These are phyloP conservation scores for Urocitellus parryii DNA, from an alignment of 2,113 vertebrate genomes.

Conservation along the genomic window DNA sequence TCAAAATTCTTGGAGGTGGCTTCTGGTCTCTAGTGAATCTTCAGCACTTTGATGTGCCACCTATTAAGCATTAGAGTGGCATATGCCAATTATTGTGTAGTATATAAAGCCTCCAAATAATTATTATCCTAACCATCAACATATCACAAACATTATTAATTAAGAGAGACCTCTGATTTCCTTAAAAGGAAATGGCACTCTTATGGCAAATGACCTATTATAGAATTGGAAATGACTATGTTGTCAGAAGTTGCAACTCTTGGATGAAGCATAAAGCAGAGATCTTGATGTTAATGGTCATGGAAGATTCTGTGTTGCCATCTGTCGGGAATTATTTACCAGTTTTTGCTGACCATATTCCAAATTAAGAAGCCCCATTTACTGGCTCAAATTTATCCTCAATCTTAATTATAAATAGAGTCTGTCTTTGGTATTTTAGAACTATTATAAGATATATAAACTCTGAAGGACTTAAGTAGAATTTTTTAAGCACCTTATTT, in stretches of 20 bases:
- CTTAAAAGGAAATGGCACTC: conserved; percentile 49
- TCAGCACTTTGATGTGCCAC: conserved; percentile 54
- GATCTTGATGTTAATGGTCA: conserved; percentile 79
- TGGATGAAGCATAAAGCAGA: conserved; percentile 78
- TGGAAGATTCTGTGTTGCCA: conserved; percentile 77
- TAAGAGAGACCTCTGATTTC: conserved; percentile 66
- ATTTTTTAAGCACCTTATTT: neutral
- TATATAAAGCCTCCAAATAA: conserved; percentile 57
- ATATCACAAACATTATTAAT: conserved; percentile 73
- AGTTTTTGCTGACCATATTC: conserved; percentile 80
- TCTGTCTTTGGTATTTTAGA: conserved; percentile 43
- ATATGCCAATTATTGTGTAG: conserved; percentile 47
- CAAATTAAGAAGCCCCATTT: conserved; percentile 69
- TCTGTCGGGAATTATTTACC: conserved; percentile 80
- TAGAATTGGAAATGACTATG: conserved; percentile 66
- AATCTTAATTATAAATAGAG: conserved; percentile 69
- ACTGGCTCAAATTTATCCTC: conserved; percentile 55
- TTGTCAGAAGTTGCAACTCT: conserved; percentile 76
- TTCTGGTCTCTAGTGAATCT: conserved; percentile 40
- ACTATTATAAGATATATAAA: neutral
- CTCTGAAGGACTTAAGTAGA: conserved; percentile 25
- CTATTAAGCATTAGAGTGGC: conserved; percentile 35
- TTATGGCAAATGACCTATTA: conserved; percentile 67
- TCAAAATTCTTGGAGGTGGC: conserved; percentile 22
- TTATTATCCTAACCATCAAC: conserved; percentile 61